A percentile compares a stretch with the other conserved stretches of the same genome.
phyloP scores from a whole-genome alignment of 2,888 invertebrate genomes.

The Artemia sinica region DNA sequence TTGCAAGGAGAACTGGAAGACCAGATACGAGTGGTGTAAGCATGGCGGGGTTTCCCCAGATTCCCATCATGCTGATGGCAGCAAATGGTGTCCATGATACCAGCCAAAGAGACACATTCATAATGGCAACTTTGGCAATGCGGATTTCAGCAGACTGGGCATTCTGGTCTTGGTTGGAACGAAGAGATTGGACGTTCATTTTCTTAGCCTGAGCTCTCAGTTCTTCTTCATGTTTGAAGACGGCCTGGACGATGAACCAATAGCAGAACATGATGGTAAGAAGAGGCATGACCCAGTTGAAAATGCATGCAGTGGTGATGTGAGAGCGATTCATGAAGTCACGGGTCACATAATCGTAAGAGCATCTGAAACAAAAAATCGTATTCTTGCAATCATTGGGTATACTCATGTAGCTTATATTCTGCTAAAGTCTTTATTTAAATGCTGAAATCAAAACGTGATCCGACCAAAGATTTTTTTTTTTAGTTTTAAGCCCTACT shows the following conservation, averaged over 20 bases:
- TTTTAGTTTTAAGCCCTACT: no score
- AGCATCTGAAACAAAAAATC: conserved; percentile 39
- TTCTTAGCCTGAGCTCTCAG: conserved; percentile 27
- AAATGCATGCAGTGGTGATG: conserved; percentile 56
- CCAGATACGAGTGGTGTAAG: conserved; percentile 64
- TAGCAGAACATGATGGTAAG: conserved; percentile 67
- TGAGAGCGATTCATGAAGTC: conserved; percentile 59
- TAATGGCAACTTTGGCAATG: conserved; percentile 40
- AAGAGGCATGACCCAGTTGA: conserved; percentile 58
- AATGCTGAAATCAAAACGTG: no score
- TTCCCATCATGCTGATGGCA: conserved; percentile 60
- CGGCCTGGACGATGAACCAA: conserved; percentile 57
- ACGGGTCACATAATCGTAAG: conserved; percentile 64
- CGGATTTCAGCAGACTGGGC: conserved; percentile 26
- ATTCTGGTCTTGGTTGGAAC: conserved; percentile 25
- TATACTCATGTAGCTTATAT: no score
- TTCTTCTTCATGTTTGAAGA: conserved; percentile 27
- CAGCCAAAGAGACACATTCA: conserved; percentile 76
- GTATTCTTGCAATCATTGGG: background rate
- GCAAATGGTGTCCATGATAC: conserved; percentile 82
- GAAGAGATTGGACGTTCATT: conserved; percentile 27
- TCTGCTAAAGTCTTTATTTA: no score
- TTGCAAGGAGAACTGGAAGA: conserved; percentile 79
- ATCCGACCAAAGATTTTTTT: no score
- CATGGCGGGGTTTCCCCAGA: conserved; percentile 48